Evolutionary conservation across 1,140 invertebrate species (phyloP).

Genomic region (Archegozetes longisetosus): DNA sequence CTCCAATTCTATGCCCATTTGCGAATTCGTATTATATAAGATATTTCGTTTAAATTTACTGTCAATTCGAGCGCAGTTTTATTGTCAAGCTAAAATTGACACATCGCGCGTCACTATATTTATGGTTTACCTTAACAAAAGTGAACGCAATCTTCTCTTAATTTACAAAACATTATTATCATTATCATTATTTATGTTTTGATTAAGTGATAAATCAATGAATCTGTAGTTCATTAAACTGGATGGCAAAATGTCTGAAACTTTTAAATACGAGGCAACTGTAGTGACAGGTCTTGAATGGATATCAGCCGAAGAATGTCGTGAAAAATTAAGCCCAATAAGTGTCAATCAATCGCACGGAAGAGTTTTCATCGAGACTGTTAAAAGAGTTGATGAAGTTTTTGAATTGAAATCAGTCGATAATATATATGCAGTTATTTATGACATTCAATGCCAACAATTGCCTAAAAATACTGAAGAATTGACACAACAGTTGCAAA

Average conservation of each 20-base stretch:
- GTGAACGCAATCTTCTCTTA: too few relatives aligned
- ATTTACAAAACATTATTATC: too few relatives aligned
- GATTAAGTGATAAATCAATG: too few relatives aligned
- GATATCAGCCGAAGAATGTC: constrained; percentile 36
- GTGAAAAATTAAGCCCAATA: constrained; percentile 31
- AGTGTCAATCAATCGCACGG: constrained; percentile 28
- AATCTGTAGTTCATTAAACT: too few relatives aligned
- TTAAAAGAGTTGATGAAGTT: constrained; percentile 32
- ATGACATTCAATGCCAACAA: constrained; percentile 24
- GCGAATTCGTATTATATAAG: too few relatives aligned
- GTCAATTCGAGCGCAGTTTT: background rate
- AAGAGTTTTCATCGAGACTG: constrained; percentile 34
- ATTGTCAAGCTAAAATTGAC: too few relatives aligned
- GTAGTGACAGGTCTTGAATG: constrained; percentile 38
- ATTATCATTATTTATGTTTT: too few relatives aligned
- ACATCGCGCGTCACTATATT: too few relatives aligned
- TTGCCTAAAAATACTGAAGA: constrained; percentile 27
- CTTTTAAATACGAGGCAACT: constrained; percentile 27
- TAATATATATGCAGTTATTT: constrained; percentile 31
- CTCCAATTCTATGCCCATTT: too few relatives aligned
- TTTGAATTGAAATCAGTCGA: constrained; percentile 35
- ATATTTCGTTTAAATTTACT: too few relatives aligned
- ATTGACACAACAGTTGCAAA: constrained; percentile 27
- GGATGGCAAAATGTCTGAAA: too few relatives aligned
- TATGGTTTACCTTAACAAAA: too few relatives aligned